Conservation (phyloP, 2,888 invertebrate species). For the Nomada flava region DNA sequence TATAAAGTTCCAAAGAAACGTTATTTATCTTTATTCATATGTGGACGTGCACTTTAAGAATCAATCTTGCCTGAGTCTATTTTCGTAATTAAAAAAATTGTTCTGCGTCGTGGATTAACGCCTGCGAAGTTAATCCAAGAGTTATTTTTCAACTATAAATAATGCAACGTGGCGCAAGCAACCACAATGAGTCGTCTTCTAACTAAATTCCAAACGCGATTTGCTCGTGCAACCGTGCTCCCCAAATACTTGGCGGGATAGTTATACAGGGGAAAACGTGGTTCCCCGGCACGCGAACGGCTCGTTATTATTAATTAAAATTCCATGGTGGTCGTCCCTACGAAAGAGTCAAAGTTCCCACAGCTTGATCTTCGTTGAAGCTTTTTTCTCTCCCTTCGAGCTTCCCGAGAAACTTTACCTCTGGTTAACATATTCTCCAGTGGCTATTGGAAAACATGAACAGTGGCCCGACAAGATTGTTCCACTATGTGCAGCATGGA, state of each 20-base stretch:
- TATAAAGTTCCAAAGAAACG: too few species aligned
- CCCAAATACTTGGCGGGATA: constrained; percentile 14
- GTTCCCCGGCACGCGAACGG: constrained; percentile 11
- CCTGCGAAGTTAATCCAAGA: neutral
- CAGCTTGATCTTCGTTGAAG: constrained; percentile 3
- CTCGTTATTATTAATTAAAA: constrained; percentile 41
- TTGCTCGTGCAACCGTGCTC: neutral
- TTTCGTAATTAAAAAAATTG: neutral
- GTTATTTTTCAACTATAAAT: constrained; percentile 5
- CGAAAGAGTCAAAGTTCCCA: constrained; percentile 13
- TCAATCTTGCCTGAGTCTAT: too few species aligned
- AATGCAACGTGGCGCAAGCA: neutral
- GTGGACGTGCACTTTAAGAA: neutral
- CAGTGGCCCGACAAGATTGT: neutral
- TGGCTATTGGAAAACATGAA: constrained; percentile 4
- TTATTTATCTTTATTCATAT: too few species aligned
- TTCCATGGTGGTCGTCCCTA: constrained; percentile 5
- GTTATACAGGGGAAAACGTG: constrained; percentile 6
- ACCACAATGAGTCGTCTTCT: neutral
- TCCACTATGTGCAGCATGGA: neutral
- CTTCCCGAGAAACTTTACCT: constrained; percentile 7
- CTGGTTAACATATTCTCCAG: constrained; percentile 21
- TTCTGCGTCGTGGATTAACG: too few species aligned
- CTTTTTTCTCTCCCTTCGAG: neutral
- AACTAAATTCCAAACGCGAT: constrained; percentile 24